Evolutionary conservation across 1,140 invertebrate species (phyloP), one percentile per base, ranked within the genome.

Genomic region (Euura lappo): DNA sequence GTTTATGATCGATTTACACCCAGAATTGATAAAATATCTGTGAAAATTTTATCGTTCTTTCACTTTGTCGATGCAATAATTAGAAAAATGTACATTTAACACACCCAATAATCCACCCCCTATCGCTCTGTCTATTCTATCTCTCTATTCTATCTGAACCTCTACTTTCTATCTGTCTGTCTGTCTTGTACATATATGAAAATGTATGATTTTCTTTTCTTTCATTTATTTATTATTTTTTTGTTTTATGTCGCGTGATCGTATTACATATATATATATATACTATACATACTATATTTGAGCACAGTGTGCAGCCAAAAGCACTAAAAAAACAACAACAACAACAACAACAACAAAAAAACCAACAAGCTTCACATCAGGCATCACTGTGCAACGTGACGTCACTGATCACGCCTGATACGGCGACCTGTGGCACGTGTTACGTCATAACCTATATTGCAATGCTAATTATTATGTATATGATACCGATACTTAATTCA

Each of bases 271-370:
- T 64, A 74, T 65, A 68, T 46, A 75, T 51, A 72, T 65, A 74
- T 66, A 2, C 28, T 11, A 67, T 68, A 71, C 69, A 72, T 60
- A 60, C 10, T 60, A 75, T 64, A 68, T 64, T 47, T 45, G 46
- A 80, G 82, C 80, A 83, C 78, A 79, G 79, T 80, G 81, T 81
- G 81, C 80, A 81, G 77, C 75, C 74, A 79, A 79, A 77, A 80
- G 80, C 78, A 84, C 80, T 74, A 75, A 77, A 79, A 74, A 79
- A 81, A 79, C 79, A 60, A 28, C 28, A 28, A 28, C 28, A 28
- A 28, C 28, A 28, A 28, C 28, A 28, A 28, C 28, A 28, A 28
- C 28, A 28, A 28, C 28, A 28, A 28, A 28, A 28, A 28, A 28
- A 0, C 28, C 28, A 28, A 28, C 28, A 28, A 28, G 28, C 51